phyloP scores from a whole-genome alignment of 2,888 invertebrate genomes.

The Saturnia pavonia region DNA sequence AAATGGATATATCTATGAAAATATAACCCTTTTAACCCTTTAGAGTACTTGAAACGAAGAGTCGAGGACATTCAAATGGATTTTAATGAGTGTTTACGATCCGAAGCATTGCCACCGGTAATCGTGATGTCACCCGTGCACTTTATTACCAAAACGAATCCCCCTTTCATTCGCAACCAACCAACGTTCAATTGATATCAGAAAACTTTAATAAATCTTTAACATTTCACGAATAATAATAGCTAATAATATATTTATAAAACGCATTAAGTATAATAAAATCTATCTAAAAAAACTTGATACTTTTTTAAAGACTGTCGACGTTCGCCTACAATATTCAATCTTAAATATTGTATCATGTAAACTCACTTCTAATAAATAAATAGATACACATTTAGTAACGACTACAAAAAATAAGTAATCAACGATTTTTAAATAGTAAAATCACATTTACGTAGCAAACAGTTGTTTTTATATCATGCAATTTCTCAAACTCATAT shows the following conservation, averaged over 20 bases:
- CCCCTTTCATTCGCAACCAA: conserved; percentile 38
- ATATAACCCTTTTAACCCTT: conserved; percentile 3
- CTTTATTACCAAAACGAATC: conserved; percentile 75
- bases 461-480: background rate
- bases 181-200: conserved; percentile 44
- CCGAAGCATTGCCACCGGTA: conserved; percentile 45
- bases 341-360: background rate
- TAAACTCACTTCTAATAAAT: background rate
- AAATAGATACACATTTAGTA: background rate
- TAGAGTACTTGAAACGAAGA: conserved; percentile 1
- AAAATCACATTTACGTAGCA: background rate
- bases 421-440: background rate
- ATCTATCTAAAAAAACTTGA: no score
- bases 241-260: background rate
- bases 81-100: conserved; percentile 56
- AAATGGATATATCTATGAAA: background rate
- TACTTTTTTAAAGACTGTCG: no score
- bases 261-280: background rate
- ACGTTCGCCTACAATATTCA: background rate
- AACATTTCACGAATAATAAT: background rate
- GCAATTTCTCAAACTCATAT: background rate
- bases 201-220: conserved; percentile 24
- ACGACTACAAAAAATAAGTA: background rate
- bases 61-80: conserved; percentile 44
- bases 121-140: conserved; percentile 74